Base-by-base conservation (phyloP, 2,888 invertebrate species). In the Drosophila heteroneura region DNA sequence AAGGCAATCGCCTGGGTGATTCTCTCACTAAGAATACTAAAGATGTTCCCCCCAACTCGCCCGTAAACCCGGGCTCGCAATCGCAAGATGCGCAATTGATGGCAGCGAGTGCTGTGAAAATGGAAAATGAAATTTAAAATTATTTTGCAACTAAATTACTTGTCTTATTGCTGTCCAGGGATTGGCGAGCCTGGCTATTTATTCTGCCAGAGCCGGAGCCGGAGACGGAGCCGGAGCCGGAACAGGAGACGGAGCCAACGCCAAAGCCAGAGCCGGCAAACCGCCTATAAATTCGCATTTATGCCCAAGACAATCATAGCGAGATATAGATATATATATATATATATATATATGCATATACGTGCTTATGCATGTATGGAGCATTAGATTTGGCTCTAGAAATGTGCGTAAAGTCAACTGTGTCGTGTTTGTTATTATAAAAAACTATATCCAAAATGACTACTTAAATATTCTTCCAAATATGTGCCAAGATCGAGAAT, bases 131-230 rank as follows among this genome's bases (percentile, higher is more conserved):
- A 85, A 85, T 85, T 85, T 85, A 85, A 85, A 85, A 89, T 85
- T 89, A 85, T 85, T 87, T 85, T 89, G 85, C 90, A 85, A 84
- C 78, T 85, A 85, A 85, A 85, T 85, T 89, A 85, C 85, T 85
- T 85, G 88, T 82, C 90, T 89, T 85, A 85, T 85, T 85, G 90
- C 88, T 66, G 85, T 89, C 90, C 88, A 82, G 85, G 85, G 88
- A 84, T 89, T 89, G 85, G 73, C 69, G 68, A 70, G 44, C 70
- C 53, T 64, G 71, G 73, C 81, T 79, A 89, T 89, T 89, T 83
- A 84, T 86, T 81, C 84, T 75, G 70, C 74, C 69, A 35, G 58
- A 44, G 73, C 63, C 60, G 47, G 58, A 22, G 51, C 16, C 14
- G 47, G 14, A 41, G 37, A 3, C 19, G 14, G 16, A 51, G 47